Evolutionary conservation across 1,140 invertebrate genomes (phyloP), one percentile per base, ranked within the genome.

Genomic region (Atta cephalotes): DNA sequence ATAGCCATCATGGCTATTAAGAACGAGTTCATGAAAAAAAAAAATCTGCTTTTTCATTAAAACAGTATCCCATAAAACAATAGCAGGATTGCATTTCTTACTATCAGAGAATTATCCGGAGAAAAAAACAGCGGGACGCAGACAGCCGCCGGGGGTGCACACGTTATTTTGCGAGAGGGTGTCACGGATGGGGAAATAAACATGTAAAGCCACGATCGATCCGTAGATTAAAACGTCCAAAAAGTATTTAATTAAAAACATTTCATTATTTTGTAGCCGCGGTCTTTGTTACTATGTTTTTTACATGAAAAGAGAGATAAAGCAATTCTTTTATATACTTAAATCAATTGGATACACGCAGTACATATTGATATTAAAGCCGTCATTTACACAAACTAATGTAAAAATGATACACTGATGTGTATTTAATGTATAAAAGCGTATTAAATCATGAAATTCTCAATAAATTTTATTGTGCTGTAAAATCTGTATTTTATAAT

Each of bases 1-100:
- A 78, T 35, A 60, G 21, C n/a, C 56, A 14, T 9, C 25, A 18
- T 18, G 84, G 68, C 28, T 87, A 88, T 87, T 66, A 39, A 25
- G 56, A 80, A 80, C 21, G 3, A 49, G 74, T 60, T 49, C 16
- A 21, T 18, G 10, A 49, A 79, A 51, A 49, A 14, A 14, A 14
- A 14, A 76, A 18, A 35, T 1, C 28, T n/a, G 28, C 51, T 74
- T 58, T 60, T 58, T 58, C 53, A 14, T 60, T 53, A 35, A 76
- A 58, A 58, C 16, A 16, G n/a, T 25, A 35, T 74, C 25, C 28
- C 10, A 18, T 12, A 14, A 74, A 56, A 74, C 71, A 56, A 74
- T 39, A 12, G 51, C 53, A 16, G 18, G 28, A 18, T 31, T 14
- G 28, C 1, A 18, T n/a, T n/a, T 78, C 39, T 65, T 79, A 18